phyloP scores from a whole-genome alignment of 1,140 invertebrate species.

The Arctopsyche grandis region DNA sequence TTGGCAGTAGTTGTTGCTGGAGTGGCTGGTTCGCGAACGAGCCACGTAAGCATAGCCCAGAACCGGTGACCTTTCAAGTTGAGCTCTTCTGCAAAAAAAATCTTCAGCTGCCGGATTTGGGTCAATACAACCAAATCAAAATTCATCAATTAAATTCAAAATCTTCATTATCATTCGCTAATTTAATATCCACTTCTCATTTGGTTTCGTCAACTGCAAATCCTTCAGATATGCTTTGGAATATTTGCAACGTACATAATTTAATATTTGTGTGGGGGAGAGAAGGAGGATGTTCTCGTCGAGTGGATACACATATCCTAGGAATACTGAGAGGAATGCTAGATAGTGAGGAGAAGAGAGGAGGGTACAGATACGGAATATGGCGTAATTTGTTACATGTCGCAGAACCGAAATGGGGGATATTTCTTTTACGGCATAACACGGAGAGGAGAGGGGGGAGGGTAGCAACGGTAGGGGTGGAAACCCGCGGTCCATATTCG shows the following conservation, averaged over 20 bases:
- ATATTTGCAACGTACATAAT: not conserved
- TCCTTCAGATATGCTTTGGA: not conserved
- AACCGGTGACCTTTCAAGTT: not conserved
- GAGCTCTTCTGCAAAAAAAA: no score
- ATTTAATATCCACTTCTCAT: not conserved
- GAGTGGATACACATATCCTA: not conserved
- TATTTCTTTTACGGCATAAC: constrained; percentile 9
- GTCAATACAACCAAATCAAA: no score
- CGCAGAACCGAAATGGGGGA: constrained; percentile 17
- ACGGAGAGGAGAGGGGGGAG: not conserved
- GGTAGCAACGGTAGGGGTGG: not conserved
- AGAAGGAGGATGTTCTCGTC: not conserved
- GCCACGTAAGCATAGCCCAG: constrained; percentile 14
- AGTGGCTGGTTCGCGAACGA: not conserved
- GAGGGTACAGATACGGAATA: not conserved
- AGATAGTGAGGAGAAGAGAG: not conserved
- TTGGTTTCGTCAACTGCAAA: not conserved
- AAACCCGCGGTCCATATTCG: not conserved
- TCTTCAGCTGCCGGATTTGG: no score
- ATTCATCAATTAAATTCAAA: no score
- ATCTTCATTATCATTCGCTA: no score
- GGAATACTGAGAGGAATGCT: not conserved
- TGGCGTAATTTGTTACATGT: constrained; percentile 27
- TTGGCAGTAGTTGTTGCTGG: not conserved
- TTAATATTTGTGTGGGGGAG: not conserved